These are phyloP conservation scores for Lepidonotus clava DNA, from an alignment of 2,888 invertebrate genomes.

Conservation along the genomic window DNA sequence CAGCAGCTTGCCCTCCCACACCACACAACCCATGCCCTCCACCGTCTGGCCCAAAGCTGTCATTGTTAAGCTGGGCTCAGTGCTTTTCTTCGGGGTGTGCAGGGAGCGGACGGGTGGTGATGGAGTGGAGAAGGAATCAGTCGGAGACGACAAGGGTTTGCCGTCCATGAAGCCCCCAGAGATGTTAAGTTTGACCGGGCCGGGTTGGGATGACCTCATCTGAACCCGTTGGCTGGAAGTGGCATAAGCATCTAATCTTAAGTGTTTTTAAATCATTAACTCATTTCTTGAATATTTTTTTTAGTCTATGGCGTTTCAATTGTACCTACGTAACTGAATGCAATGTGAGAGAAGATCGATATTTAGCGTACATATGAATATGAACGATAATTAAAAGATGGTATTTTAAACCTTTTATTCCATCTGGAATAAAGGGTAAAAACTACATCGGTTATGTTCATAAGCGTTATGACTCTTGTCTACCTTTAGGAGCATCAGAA, in stretches of 20 bases:
- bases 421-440: too few species aligned
- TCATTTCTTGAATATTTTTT: too few species aligned
- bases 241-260: not conserved
- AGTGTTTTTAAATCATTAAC: too few species aligned
- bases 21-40: slow-evolving; percentile 53
- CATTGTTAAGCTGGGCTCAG: not conserved
- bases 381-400: too few species aligned
- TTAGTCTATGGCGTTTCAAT: too few species aligned
- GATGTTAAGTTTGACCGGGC: not conserved
- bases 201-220: not conserved
- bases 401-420: too few species aligned
- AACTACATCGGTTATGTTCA: too few species aligned
- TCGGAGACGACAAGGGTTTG: not conserved
- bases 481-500: too few species aligned
- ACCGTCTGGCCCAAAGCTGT: slow-evolving; percentile 19
- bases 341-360: too few species aligned
- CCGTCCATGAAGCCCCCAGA: not conserved
- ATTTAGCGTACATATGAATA: too few species aligned
- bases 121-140: not conserved
- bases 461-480: too few species aligned
- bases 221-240: not conserved
- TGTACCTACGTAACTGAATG: too few species aligned
- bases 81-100: not conserved
- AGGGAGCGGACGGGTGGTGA: slow-evolving; percentile 13
- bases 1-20: slow-evolving; percentile 56